Conservation (phyloP, 2,113 vertebrate genomes). For the Morone chrysops region DNA sequence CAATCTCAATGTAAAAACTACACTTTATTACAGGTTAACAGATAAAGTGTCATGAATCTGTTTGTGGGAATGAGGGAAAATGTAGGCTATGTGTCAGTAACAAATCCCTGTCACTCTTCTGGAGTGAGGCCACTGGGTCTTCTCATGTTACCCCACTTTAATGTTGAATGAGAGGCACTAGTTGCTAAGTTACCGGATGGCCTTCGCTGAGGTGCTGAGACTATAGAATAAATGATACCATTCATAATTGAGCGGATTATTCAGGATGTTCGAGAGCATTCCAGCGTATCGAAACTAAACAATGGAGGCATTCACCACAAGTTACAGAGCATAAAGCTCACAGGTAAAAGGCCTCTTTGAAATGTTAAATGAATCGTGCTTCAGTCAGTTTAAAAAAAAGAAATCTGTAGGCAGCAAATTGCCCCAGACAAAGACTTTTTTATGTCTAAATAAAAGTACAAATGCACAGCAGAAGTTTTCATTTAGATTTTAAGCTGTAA, state of each 20-base stretch:
- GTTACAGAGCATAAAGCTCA: neutral
- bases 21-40: slow-evolving; percentile 4
- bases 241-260: slow-evolving; percentile 75
- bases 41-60: neutral
- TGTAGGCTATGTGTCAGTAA: slow-evolving; percentile 49
- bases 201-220: slow-evolving; percentile 54
- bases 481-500: neutral
- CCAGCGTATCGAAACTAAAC: slow-evolving; percentile 27
- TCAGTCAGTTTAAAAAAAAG: neutral
- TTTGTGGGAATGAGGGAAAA: slow-evolving; percentile 29
- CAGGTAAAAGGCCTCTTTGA: slow-evolving; percentile 34
- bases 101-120: slow-evolving; percentile 73
- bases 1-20: neutral
- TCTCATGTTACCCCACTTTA: slow-evolving; percentile 80
- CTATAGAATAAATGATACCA: slow-evolving; percentile 71
- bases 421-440: neutral
- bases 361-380: neutral
- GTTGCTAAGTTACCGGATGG: slow-evolving; percentile 77
- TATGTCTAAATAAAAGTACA: neutral
- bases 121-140: slow-evolving; percentile 43
- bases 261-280: slow-evolving; percentile 63
- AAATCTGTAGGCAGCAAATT: slow-evolving; percentile 4
- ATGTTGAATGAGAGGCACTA: slow-evolving; percentile 78
- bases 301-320: slow-evolving; percentile 36
- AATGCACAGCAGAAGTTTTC: neutral